Evolutionary conservation across 2,113 vertebrate genomes (phyloP), one percentile per base, ranked within the genome.

Genomic region (Entomyzon cyanotis): DNA sequence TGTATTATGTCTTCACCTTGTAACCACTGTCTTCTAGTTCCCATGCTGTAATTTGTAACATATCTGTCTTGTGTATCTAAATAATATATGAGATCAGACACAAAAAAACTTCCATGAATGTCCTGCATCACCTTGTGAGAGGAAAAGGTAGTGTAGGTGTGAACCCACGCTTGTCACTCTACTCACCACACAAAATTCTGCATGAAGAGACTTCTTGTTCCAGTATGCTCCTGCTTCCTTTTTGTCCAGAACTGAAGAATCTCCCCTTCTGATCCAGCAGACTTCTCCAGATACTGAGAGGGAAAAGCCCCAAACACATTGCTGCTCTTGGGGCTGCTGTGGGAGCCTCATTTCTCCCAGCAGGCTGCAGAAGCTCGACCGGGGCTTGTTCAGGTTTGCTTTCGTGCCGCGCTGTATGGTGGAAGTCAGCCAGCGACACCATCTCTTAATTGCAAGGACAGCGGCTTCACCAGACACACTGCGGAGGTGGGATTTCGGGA

Each of bases 301-400:
- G 9, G 11, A 18, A 41, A n/a, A 52, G 12, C 11, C 5, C 5
- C 47, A 7, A 58, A 19, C 12, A 1, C 1, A 0, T 0, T 24
- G 23, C 25, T 19, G 35, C 6, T 79, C n/a, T 24, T 3, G 10
- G 37, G 37, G 53, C 41, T 37, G 46, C 69, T 46, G 25, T 44
- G 37, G 44, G 63, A 56, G 52, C 63, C 37, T 14, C 1, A 2
- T 63, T 19, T 24, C 30, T 42, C 33, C 15, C 22, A 20, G 35
- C 3, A 5, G 53, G 60, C 47, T 37, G 77, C 20, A 4, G 47
- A 15, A 42, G 9, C 79, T 62, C 3, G 2, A 25, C 4, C 3
- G 19, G 46, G 27, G 4, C 23, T 25, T 2, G 11, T 12, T 31
- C 20, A 2, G 15, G 7, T 14, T 53, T 8, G 6, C 5, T 39